Evolutionary conservation across 2,888 invertebrate genomes (phyloP), one percentile per base, ranked within the genome.

Genomic region (Penaeus monodon): DNA sequence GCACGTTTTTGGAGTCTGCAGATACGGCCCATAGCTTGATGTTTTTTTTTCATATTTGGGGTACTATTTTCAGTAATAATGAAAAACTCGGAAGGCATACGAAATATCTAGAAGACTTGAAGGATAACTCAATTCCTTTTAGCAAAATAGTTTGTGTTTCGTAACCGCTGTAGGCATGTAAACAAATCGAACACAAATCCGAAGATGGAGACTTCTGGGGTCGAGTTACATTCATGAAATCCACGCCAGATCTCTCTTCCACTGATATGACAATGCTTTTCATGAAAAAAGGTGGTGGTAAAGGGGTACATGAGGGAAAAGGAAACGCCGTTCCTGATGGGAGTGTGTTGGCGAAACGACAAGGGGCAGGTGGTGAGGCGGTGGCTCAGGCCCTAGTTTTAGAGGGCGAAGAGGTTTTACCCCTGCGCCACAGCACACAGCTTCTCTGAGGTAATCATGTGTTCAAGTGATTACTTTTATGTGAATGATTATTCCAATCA

Each of bases 121-220:
- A 4, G 44, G 44, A 44, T 44, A 44, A 44, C 10, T 10, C 44
- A 44, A 44, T 7, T 7, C 6, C 4, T 44, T 44, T 44, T 7
- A 10, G 6, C 6, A 10, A 44, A 70, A 57, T 29, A 29, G 29
- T 82, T 84, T 84, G 66, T 65, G 10, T 29, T n/a, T 27, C 14
- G 84, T 84, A 49, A 44, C 77, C 22, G 49, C 66, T 64, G 27
- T 29, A 12, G 27, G 76, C 81, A 86, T 86, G 86, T 86, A 86
- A 86, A 86, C 86, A 86, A 86, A 86, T 86, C 86, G 86, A 86
- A 86, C 81, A 57, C 68, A 65, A 86, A 86, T 85, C n/a, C 81
- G 86, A 86, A 81, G 86, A 81, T 81, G 86, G 86, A 77, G 77
- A 81, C 57, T 57, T 74, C 49, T 66, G 17, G 29, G 65, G 27